Evolutionary conservation across 1,140 invertebrate genomes (phyloP), one percentile per base, ranked within the genome.

Genomic region (Wiebesia pumilae): DNA sequence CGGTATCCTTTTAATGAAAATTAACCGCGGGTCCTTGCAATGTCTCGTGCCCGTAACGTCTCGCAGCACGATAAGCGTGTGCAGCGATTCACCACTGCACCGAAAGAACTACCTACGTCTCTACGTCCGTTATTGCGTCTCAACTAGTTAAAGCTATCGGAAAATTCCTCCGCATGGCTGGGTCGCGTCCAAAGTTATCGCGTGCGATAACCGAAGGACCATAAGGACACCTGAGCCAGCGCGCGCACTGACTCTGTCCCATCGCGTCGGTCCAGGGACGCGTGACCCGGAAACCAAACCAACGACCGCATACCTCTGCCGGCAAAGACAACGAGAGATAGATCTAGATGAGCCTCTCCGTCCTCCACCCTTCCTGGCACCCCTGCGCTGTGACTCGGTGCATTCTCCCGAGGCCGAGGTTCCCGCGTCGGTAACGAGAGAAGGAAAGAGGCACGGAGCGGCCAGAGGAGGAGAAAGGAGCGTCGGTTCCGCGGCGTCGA

Each of bases 251-350:
- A 73, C 58, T n/a, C n/a, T 80, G 84, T 88, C 89, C 81, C 87
- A 87, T 88, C 86, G 71, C 38, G 62, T 35, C 16, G 38, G 30
- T 19, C 67, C 10, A 16, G 90, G 85, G 84, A 90, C 91, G 90
- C 90, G 90, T 92, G 91, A 92, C 91, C 90, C 91, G 91, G 91
- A 91, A 91, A 91, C 90, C 90, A 88, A 88, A 38, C 35, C 83
- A 24, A n/a, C 14, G 35, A 35, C 27, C 71, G 33, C 62, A 65
- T 78, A 84, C 79, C 51, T 84, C 79, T 79, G 30, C 62, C 40
- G 83, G 24, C 35, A 84, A 78, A 84, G 51, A 84, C 83, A 84
- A 84, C 67, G 85, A 24, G 58, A 84, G 83, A 79, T 79, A 79
- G 83, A 84, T 84, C 83, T 84, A 84, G 83, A 79, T 84, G 83